phyloP scores from a whole-genome alignment of 2,797 vertebrate species.

The Spea hammondii region DNA sequence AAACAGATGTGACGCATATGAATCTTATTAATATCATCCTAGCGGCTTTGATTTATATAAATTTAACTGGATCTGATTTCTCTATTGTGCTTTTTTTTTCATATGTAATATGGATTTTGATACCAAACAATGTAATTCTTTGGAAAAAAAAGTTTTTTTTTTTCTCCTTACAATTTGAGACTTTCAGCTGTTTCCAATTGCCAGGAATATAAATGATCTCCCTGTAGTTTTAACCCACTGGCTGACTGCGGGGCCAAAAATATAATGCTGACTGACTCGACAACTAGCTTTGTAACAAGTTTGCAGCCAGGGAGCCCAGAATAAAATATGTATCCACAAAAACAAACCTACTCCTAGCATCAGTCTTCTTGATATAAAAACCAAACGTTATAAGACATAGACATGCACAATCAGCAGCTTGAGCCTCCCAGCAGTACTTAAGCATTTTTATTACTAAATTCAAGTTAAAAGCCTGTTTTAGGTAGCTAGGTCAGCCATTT shows the following conservation, averaged over 20 bases:
- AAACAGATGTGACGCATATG: conserved; percentile 6
- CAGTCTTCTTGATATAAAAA: too few species aligned
- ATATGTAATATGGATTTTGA: conserved; percentile 18
- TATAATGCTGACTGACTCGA: not conserved
- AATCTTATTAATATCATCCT: conserved; percentile 1
- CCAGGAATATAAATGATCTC: not conserved
- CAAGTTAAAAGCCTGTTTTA: too few species aligned
- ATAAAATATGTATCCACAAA: too few species aligned
- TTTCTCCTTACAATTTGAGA: not conserved
- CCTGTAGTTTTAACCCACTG: not conserved
- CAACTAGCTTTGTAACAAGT: not conserved
- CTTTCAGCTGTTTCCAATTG: conserved; percentile 56
- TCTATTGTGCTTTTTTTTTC: conserved; percentile 4
- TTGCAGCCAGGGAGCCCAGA: not conserved
- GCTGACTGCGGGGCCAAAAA: not conserved
- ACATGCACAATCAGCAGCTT: too few species aligned
- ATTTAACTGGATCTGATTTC: not conserved
- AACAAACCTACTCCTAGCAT: too few species aligned
- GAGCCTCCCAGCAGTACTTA: too few species aligned
- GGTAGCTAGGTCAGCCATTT: too few species aligned
- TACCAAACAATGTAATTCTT: conserved; percentile 55
- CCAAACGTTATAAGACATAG: too few species aligned
- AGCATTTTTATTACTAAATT: too few species aligned
- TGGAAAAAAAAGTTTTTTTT: conserved; percentile 26
- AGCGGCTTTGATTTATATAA: not conserved